phyloP scores from a whole-genome alignment of 2,797 vertebrate species.

The Tarsius wallacei region DNA sequence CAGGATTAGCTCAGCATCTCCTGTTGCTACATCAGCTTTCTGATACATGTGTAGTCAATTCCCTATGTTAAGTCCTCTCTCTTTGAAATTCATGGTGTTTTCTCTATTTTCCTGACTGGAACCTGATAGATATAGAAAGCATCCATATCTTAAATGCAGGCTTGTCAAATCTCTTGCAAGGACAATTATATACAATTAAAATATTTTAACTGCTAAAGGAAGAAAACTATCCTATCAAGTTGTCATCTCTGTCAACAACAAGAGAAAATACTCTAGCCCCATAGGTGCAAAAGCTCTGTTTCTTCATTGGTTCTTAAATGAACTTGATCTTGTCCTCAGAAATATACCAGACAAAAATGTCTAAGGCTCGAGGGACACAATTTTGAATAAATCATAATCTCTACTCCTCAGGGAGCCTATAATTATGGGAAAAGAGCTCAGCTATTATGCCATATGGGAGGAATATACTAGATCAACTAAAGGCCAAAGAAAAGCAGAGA shows the following conservation, averaged over 20 bases:
- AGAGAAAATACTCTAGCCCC: background rate
- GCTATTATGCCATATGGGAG: background rate
- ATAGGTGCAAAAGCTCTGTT: background rate
- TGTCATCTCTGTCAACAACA: background rate
- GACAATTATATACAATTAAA: background rate
- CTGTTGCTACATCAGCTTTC: background rate
- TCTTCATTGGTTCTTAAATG: slow-evolving; percentile 5
- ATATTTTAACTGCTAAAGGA: background rate
- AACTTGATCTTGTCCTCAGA: background rate
- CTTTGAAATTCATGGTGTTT: background rate
- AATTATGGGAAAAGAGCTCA: background rate
- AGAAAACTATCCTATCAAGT: background rate
- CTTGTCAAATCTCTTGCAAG: background rate
- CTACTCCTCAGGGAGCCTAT: background rate
- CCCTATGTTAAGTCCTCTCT: background rate
- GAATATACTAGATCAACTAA: background rate
- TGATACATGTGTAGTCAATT: background rate
- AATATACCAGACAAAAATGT: background rate
- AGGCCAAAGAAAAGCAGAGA: background rate
- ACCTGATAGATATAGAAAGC: background rate
- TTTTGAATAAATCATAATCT: background rate
- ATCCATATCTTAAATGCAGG: background rate
- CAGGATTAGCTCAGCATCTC: background rate
- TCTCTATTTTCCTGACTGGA: slow-evolving; percentile 5
- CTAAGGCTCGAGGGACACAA: background rate